Conservation (phyloP, 30 jellyfish, hydroid and myxozoan genomes). For the Chrysaora quinquecirrha region DNA sequence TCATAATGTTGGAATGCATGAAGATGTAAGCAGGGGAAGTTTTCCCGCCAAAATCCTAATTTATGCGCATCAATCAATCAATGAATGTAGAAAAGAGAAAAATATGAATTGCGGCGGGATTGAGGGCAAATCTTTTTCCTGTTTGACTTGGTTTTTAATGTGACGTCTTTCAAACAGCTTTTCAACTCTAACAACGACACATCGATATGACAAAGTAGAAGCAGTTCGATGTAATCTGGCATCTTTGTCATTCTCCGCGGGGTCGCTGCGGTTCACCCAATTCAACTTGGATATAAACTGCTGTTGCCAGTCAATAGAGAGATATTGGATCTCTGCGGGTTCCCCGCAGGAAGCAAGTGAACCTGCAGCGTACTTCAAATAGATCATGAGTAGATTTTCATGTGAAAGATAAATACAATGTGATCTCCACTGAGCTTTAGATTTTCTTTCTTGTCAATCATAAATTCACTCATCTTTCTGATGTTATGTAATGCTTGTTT, state of each 20-base stretch:
- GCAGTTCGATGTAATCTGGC: conserved; percentile 40
- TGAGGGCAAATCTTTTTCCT: too few relatives aligned
- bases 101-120: too few relatives aligned
- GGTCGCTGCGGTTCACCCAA: conserved; percentile 42
- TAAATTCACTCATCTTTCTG: not conserved
- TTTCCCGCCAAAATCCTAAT: not conserved
- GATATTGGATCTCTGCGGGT: conserved; percentile 69
- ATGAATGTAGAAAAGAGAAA: not conserved
- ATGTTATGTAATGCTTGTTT: not conserved
- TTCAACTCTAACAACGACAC: not conserved
- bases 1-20: not conserved
- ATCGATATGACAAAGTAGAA: conserved; percentile 4
- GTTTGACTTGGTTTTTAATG: not conserved
- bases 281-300: conserved; percentile 21
- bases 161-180: not conserved
- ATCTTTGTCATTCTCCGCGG: conserved; percentile 40
- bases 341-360: conserved; percentile 44
- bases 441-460: not conserved
- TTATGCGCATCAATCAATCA: not conserved
- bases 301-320: conserved; percentile 49
- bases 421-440: not conserved
- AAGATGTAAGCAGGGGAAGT: not conserved
- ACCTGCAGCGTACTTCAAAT: conserved; percentile 52
- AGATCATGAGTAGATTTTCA: conserved; percentile 25
- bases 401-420: not conserved